phyloP scores from a whole-genome alignment of 1,140 invertebrate genomes.

The Euborellia annulipes region DNA sequence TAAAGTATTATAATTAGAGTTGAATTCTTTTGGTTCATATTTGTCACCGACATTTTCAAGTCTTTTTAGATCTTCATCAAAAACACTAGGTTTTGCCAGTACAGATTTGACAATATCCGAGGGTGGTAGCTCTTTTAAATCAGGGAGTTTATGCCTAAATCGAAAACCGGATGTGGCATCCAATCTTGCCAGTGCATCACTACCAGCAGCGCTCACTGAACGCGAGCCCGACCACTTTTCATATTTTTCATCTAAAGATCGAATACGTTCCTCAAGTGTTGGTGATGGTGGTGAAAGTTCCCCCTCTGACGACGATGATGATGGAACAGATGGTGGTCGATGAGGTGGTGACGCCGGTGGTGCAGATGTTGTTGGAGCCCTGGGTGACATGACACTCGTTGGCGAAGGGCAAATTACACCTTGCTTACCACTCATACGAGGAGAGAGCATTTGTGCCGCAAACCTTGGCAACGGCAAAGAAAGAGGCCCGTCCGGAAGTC shows the following conservation, averaged over 20 bases:
- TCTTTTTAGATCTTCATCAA: constrained; percentile 88
- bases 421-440: constrained; percentile 7
- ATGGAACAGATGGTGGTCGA: constrained; percentile 14
- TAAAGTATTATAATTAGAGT: constrained; percentile 8
- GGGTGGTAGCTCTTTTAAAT: constrained; percentile 67
- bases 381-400: neutral
- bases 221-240: constrained; percentile 70
- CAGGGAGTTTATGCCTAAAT: constrained; percentile 46
- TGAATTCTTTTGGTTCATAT: constrained; percentile 56
- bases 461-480: constrained; percentile 71
- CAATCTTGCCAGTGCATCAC: constrained; percentile 38
- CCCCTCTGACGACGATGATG: constrained; percentile 24
- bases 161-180: constrained; percentile 33
- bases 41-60: constrained; percentile 78
- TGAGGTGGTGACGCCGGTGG: constrained; percentile 12
- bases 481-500: constrained; percentile 46
- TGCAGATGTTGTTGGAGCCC: constrained; percentile 1
- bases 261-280: constrained; percentile 52
- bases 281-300: constrained; percentile 25
- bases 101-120: constrained; percentile 88
- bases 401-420: neutral
- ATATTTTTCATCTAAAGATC: constrained; percentile 79
- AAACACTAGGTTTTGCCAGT: constrained; percentile 79
- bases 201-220: constrained; percentile 36
- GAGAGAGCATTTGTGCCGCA: constrained; percentile 50